Conservation (phyloP, 2,797 vertebrate species). For the Myotis myotis region DNA sequence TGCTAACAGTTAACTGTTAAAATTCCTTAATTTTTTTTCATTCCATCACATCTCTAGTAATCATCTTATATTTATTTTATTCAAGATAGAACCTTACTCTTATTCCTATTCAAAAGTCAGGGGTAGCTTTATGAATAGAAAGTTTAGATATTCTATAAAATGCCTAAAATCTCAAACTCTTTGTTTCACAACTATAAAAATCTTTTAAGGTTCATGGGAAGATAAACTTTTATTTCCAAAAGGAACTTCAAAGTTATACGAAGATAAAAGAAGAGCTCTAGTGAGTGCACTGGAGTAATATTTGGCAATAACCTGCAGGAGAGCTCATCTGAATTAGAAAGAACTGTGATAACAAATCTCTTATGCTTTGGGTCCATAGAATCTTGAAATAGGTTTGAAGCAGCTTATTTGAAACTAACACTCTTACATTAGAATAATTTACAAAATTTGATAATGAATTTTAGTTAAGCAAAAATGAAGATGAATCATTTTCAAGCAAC, state of each 20-base stretch:
- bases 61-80: constrained; percentile 10
- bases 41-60: background rate
- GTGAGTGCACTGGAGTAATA: constrained; percentile 47
- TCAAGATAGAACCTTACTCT: background rate
- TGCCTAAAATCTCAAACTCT: constrained; percentile 52
- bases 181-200: constrained; percentile 60
- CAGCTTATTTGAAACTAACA: background rate
- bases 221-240: constrained; percentile 72
- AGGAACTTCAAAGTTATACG: constrained; percentile 56
- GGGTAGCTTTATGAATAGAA: constrained; percentile 30
- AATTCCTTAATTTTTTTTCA: constrained; percentile 10
- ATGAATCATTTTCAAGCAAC: constrained; percentile 3
- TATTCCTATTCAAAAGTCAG: background rate
- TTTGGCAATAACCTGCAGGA: constrained; percentile 40
- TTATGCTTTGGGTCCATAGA: constrained; percentile 23
- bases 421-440: constrained; percentile 12
- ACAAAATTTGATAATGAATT: constrained; percentile 37
- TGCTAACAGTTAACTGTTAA: background rate
- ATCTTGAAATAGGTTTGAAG: constrained; percentile 43
- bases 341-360: constrained; percentile 38
- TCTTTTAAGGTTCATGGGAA: constrained; percentile 61
- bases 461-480: constrained; percentile 44
- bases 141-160: constrained; percentile 47
- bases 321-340: constrained; percentile 67
- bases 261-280: constrained; percentile 48